A percentile compares a stretch with the other conserved stretches of the same genome.
These are phyloP conservation scores for Caenorhabditis zanzibari DNA, from an alignment of 2,888 invertebrate species.

Conservation along the genomic window DNA sequence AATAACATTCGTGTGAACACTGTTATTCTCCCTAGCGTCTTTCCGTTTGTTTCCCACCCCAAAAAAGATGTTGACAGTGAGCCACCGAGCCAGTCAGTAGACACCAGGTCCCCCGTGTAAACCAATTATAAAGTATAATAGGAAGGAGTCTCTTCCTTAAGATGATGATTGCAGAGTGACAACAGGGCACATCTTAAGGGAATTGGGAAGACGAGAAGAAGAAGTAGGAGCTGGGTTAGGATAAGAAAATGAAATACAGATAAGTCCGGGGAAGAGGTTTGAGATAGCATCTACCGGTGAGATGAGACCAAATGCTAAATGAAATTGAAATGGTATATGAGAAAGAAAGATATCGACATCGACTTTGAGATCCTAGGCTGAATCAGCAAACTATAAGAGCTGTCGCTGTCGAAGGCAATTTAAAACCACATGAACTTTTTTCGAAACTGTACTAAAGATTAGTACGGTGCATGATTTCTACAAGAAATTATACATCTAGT, in stretches of 20 bases:
- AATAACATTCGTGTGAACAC: constrained; percentile 40
- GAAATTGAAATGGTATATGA: background rate
- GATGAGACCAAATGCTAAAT: background rate
- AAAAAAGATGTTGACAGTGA: background rate
- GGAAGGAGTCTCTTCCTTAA: constrained; percentile 19
- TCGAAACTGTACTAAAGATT: too few relatives aligned
- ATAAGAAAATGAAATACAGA: constrained; percentile 5
- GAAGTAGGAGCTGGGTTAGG: constrained; percentile 1
- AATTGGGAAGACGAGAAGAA: constrained; percentile 34
- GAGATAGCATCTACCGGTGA: constrained; percentile 38
- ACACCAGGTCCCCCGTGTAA: constrained; percentile 45
- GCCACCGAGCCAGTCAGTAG: background rate
- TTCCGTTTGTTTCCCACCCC: background rate
- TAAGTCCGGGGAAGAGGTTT: constrained; percentile 2
- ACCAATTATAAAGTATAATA: constrained; percentile 69
- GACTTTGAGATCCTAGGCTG: too few relatives aligned
- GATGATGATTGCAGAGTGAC: constrained; percentile 60
- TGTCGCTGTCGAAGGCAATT: too few relatives aligned
- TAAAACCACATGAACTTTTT: too few relatives aligned
- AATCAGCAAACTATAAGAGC: too few relatives aligned
- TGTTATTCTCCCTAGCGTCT: background rate
- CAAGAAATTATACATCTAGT: too few relatives aligned
- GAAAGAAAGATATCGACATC: background rate
- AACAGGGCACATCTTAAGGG: constrained; percentile 50
- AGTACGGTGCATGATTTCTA: too few relatives aligned